Evolutionary conservation across 2,113 vertebrate genomes (phyloP).

Genomic region (Bos indicus): DNA sequence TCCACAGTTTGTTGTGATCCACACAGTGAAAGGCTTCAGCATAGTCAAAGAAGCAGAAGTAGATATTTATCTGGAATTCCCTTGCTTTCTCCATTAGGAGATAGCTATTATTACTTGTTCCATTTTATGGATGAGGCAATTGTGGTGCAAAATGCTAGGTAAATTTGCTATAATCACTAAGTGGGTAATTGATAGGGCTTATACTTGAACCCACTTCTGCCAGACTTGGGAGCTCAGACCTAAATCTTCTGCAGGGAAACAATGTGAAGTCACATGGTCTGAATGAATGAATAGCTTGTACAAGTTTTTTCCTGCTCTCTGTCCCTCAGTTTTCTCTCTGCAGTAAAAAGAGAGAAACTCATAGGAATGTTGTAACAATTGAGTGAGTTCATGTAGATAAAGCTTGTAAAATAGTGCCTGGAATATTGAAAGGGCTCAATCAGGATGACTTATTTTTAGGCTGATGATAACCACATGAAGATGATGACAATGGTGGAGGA

Average conservation of each 20-base stretch:
- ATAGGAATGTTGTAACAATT: neutral
- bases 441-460: neutral
- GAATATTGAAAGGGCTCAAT: neutral
- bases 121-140: neutral
- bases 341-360: neutral
- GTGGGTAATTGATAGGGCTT: neutral
- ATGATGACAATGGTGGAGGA: neutral
- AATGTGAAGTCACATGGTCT: neutral
- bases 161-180: neutral
- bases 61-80: neutral
- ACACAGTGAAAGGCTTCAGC: neutral
- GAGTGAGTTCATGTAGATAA: neutral
- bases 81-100: neutral
- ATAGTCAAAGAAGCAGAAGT: neutral
- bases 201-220: neutral
- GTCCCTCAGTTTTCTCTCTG: neutral
- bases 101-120: neutral
- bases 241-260: neutral
- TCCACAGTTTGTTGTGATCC: neutral
- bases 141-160: neutral
- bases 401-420: neutral
- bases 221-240: neutral
- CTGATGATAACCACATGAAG: neutral
- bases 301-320: accelerated
- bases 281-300: neutral